These are phyloP conservation scores for Tridacna crocea DNA, from an alignment of 2,888 invertebrate species.

Conservation along the genomic window DNA sequence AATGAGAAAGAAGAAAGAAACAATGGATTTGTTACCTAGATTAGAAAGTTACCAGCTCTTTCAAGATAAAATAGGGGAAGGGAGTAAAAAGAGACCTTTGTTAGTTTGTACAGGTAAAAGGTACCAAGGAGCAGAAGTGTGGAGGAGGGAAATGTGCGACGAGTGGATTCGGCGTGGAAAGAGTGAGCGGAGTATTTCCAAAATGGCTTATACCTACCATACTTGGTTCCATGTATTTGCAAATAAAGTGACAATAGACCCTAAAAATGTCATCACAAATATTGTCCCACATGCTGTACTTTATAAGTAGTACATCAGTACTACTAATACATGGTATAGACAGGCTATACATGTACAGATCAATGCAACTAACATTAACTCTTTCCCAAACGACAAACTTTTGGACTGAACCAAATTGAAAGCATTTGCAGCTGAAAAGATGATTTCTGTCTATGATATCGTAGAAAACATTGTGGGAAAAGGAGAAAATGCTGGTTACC, in stretches of 20 bases:
- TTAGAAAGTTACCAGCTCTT: constrained; percentile 9
- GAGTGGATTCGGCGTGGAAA: constrained; percentile 5
- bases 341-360: too few relatives aligned
- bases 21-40: not conserved
- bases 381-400: too few relatives aligned
- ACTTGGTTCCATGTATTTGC: constrained; percentile 11
- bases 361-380: too few relatives aligned
- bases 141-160: constrained; percentile 13
- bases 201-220: constrained; percentile 5
- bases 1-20: constrained; percentile 3
- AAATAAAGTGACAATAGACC: not conserved
- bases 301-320: not conserved
- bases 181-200: not conserved
- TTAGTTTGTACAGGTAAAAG: not conserved
- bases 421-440: too few relatives aligned
- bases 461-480: too few relatives aligned
- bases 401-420: too few relatives aligned
- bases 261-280: constrained; percentile 5
- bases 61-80: constrained; percentile 9
- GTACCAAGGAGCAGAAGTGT: not conserved
- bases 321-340: too few relatives aligned
- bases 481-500: too few relatives aligned
- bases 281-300: not conserved
- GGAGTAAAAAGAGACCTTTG: not conserved
- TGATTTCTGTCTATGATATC: too few relatives aligned